Percentiles rank a stretch among this genome's conserved stretches.
Evolutionary conservation across 2,113 vertebrate genomes (phyloP).

Genomic region (Poeciliopsis occidentalis): DNA sequence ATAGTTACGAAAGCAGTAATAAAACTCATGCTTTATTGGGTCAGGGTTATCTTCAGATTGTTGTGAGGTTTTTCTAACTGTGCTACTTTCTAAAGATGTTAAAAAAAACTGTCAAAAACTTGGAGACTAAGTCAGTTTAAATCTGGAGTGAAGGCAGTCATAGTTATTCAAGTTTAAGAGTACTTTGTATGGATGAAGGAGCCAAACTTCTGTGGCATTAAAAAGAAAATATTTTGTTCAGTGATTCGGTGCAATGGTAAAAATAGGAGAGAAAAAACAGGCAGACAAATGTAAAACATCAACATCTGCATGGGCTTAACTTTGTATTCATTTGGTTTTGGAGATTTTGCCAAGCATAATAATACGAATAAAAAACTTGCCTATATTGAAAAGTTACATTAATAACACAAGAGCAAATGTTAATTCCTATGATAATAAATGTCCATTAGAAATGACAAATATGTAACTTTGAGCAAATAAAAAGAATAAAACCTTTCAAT

Average conservation of each 20-base stretch:
- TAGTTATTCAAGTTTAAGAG: too few species aligned
- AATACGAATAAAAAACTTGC: too few species aligned
- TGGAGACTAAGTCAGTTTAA: neutral
- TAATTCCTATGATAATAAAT: neutral
- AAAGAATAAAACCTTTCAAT: neutral
- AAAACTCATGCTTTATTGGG: neutral
- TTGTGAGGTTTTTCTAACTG: neutral
- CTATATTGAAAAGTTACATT: neutral
- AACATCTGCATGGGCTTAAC: too few species aligned
- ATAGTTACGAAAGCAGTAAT: neutral
- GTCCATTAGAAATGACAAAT: neutral
- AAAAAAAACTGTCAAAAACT: neutral
- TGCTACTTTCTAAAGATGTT: neutral
- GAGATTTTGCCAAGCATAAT: too few species aligned
- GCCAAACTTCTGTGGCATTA: too few species aligned
- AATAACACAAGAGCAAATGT: neutral
- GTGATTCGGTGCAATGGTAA: too few species aligned
- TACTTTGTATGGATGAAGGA: too few species aligned
- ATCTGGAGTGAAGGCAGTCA: too few species aligned
- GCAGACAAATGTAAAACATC: too few species aligned
- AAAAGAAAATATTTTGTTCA: too few species aligned
- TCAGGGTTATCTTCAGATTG: neutral
- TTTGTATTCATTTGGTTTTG: too few species aligned
- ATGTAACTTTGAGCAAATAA: neutral
- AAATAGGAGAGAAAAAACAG: too few species aligned